phyloP scores from a whole-genome alignment of 1,140 invertebrate species.

The Orchestia grillus region DNA sequence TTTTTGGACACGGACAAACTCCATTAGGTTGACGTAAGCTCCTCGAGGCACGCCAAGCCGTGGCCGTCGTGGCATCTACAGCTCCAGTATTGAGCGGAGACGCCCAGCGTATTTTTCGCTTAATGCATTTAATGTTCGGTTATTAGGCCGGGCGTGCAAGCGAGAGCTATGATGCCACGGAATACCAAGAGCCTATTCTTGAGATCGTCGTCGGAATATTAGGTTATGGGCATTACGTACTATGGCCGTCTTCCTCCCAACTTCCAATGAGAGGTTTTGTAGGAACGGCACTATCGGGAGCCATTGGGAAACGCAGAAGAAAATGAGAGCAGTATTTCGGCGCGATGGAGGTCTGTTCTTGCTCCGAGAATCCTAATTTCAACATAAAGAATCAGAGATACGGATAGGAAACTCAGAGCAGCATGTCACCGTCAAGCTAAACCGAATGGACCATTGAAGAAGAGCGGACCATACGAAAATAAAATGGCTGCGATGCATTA shows the following conservation, averaged over 20 bases:
- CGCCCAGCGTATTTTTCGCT: not conserved
- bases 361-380: not conserved
- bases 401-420: not conserved
- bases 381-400: not conserved
- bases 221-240: conserved; percentile 7
- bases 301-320: not conserved
- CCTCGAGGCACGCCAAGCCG: not conserved
- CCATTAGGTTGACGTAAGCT: conserved; percentile 10
- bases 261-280: no score
- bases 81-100: not conserved
- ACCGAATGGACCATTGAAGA: not conserved
- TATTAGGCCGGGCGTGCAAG: conserved; percentile 26
- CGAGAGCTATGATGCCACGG: conserved; percentile 7
- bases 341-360: not conserved
- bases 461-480: not conserved
- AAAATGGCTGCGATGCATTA: no score
- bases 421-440: not conserved
- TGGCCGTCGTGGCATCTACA: not conserved
- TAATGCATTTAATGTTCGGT: conserved; percentile 2
- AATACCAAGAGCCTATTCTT: conserved; percentile 23
- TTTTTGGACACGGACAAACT: conserved; percentile 18
- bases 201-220: conserved; percentile 11
- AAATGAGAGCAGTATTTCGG: not conserved
- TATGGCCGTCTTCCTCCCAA: not conserved
- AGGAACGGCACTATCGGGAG: not conserved